Base-by-base conservation (phyloP, 2,113 vertebrate species). In the Clarias macrocephalus region DNA sequence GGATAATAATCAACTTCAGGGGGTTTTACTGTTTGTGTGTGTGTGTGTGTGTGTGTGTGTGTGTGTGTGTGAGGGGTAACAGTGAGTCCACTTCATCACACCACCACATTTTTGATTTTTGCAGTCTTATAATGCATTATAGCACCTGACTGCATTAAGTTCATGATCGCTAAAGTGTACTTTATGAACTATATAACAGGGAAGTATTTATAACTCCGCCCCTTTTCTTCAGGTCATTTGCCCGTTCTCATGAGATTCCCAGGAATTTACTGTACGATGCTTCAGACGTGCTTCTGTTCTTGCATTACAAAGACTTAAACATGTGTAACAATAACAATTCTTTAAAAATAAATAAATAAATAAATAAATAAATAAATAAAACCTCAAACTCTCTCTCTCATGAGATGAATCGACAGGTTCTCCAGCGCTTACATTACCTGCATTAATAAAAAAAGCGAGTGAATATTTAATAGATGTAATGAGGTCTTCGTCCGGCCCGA, bases 391-490 rank as follows among this genome's bases (percentile, higher is more conserved):
- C 42, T 6, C 42, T 42, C 48, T 48, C 48, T 48, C 66, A 68
- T 15, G 21, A 7, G 25, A 65, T 65, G 0, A 19, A 70, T 37
- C 30, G 1, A 19, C 70, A 72, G 18, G 70, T 37, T 72, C 33
- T 42, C 3, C 18, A 21, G 11, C 76, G 28, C 76, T 79, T 13
- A 30, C 25, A 28, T 79, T 79, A 57, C 25, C 52, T 57, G 25
- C 13, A 56, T 57, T 56, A 79, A 56, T n/a, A 70, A 65, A 48
- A 73, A 28, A 28, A 28, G 25, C 11, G 5, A 77, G 19, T 42
- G 59, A 85, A 60, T 76, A 60, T 85, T 85, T 63, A 65, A 85
- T 77, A 28, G 12, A 63, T 56, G 6, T 82, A 75, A 87, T 19
- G 33, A 75, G 70, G n/a, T 54, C 25, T 33, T 33, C 21, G 30